Conservation (phyloP, 2,888 invertebrate genomes). For the Patella caerulea region DNA sequence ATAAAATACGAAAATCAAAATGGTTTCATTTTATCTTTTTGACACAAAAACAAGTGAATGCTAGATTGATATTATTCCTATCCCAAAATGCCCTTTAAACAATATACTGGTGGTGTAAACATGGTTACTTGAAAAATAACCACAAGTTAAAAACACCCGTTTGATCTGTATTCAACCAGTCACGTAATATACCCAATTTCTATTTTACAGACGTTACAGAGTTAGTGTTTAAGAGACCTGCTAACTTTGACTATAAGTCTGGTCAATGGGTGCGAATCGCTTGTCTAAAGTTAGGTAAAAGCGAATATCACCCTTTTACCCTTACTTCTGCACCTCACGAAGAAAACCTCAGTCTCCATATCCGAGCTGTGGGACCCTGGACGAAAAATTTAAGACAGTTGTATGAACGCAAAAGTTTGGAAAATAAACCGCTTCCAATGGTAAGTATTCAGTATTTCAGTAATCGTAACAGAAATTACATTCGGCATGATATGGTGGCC, state of each 20-base stretch:
- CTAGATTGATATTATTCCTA: no score
- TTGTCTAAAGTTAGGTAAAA: slow-evolving; percentile 74
- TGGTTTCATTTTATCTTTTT: no score
- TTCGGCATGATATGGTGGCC: no score
- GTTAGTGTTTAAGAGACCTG: slow-evolving; percentile 76
- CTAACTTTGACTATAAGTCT: slow-evolving; percentile 77
- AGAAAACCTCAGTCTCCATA: slow-evolving; percentile 75
- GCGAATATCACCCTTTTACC: slow-evolving; percentile 79
- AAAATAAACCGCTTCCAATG: slow-evolving; percentile 24
- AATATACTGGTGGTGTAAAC: no score
- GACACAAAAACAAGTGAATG: no score
- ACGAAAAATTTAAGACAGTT: slow-evolving; percentile 74
- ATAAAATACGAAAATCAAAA: no score
- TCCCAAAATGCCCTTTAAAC: no score
- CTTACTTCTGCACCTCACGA: slow-evolving; percentile 79
- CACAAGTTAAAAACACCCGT: no score
- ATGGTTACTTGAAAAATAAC: no score
- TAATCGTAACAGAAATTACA: no score
- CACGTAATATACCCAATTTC: no score
- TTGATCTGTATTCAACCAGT: no score
- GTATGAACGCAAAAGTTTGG: slow-evolving; percentile 54
- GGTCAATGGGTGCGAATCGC: slow-evolving; percentile 79
- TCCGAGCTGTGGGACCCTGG: slow-evolving; percentile 78
- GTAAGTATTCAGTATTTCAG: neutral
- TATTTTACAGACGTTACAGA: slow-evolving; percentile 75